Percentiles rank a stretch among this genome's conserved stretches.
phyloP scores from a whole-genome alignment of 2,113 vertebrate genomes.

The Sigmodon hispidus region DNA sequence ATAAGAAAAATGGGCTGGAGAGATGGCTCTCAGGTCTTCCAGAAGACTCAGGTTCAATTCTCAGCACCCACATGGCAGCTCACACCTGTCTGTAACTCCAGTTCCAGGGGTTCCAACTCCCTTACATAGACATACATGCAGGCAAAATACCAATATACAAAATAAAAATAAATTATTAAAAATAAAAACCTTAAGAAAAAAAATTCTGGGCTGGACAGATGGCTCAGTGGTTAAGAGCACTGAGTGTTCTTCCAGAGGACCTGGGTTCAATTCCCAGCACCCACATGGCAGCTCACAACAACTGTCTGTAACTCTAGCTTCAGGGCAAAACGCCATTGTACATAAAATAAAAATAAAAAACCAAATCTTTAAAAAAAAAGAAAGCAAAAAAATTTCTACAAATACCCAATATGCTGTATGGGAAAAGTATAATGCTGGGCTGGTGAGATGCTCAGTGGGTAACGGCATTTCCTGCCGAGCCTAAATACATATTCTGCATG shows the following conservation, averaged over 20 bases:
- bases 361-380: background rate
- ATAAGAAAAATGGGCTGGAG: too few species aligned
- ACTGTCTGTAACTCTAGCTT: too few species aligned
- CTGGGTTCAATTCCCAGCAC: too few species aligned
- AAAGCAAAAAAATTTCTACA: too few species aligned
- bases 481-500: background rate
- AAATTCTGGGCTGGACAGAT: too few species aligned
- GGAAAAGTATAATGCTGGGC: background rate
- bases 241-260: too few species aligned
- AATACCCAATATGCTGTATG: constrained; percentile 53
- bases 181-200: background rate
- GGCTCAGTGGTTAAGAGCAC: too few species aligned
- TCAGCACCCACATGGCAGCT: background rate
- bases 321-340: background rate
- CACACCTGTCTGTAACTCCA: background rate
- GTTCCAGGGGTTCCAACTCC: background rate
- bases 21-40: background rate
- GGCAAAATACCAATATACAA: background rate
- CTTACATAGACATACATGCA: background rate
- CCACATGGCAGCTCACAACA: too few species aligned
- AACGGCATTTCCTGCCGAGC: background rate
- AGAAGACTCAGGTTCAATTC: background rate
- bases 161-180: background rate
- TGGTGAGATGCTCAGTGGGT: background rate
- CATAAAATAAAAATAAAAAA: background rate